Conservation (phyloP, 2,888 invertebrate genomes). For the Agriopis leucophaearia region DNA sequence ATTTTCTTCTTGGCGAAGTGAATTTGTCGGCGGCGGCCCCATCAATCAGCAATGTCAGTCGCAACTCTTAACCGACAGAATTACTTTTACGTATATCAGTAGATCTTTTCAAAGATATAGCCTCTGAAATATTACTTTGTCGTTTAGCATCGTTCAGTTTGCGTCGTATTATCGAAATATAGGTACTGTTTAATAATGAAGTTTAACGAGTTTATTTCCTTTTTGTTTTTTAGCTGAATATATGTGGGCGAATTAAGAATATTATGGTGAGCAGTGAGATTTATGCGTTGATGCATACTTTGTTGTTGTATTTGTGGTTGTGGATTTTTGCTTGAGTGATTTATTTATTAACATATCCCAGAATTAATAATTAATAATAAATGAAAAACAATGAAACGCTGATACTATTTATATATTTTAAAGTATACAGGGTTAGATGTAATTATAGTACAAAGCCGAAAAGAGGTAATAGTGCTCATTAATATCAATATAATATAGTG, state of each 20-base stretch:
- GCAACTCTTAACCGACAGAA: constrained; percentile 73
- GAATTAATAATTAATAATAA: too few species aligned
- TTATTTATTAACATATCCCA: not conserved
- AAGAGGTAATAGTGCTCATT: too few species aligned
- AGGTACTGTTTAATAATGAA: constrained; percentile 47
- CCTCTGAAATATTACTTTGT: constrained; percentile 72
- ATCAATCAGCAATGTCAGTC: constrained; percentile 79
- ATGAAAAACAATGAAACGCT: too few species aligned
- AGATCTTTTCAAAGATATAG: constrained; percentile 72
- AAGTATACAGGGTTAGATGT: too few species aligned
- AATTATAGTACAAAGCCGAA: too few species aligned
- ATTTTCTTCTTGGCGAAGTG: constrained; percentile 54
- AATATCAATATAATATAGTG: too few species aligned
- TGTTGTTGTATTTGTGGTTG: constrained; percentile 23
- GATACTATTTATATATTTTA: too few species aligned
- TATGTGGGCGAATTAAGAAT: constrained; percentile 36
- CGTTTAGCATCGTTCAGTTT: constrained; percentile 45
- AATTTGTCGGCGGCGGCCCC: constrained; percentile 74
- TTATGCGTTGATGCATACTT: constrained; percentile 20
- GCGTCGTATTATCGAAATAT: constrained; percentile 47
- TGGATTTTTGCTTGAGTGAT: constrained; percentile 10
- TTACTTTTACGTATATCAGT: constrained; percentile 77
- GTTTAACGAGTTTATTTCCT: constrained; percentile 54
- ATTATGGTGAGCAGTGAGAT: constrained; percentile 13
- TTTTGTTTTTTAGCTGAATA: constrained; percentile 43